phyloP scores from a whole-genome alignment of 2,113 vertebrate genomes.

The Egretta garzetta region DNA sequence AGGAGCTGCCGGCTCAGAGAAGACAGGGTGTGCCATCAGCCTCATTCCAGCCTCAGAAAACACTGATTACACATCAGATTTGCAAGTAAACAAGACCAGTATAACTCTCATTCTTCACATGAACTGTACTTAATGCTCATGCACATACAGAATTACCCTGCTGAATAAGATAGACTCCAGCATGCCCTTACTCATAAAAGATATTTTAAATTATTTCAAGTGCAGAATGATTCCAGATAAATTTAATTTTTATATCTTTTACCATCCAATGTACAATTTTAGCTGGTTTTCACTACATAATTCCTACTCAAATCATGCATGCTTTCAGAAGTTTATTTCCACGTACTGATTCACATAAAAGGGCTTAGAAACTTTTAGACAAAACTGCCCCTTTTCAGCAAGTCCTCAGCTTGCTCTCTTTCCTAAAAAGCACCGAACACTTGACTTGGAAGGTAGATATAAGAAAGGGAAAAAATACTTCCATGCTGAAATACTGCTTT shows the following conservation, averaged over 20 bases:
- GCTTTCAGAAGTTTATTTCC: neutral
- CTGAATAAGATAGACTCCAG: neutral
- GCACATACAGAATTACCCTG: neutral
- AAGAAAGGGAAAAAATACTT: neutral
- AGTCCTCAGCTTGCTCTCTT: neutral
- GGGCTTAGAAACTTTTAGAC: neutral
- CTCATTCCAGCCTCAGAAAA: neutral
- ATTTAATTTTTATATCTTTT: neutral
- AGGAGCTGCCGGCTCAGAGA: neutral
- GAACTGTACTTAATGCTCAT: neutral
- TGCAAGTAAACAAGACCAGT: neutral
- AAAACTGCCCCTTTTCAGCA: neutral
- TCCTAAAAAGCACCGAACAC: neutral
- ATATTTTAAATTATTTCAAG: neutral
- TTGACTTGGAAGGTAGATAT: constrained; percentile 25
- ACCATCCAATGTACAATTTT: neutral
- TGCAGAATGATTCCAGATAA: neutral
- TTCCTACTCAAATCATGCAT: neutral
- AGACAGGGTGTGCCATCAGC: neutral
- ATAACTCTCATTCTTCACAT: neutral
- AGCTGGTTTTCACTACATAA: neutral
- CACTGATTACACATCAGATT: neutral
- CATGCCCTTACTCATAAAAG: neutral
- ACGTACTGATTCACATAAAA: neutral
- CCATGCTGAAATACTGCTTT: constrained; percentile 46